These are phyloP conservation scores for Tragelaphus imberbis DNA, from an alignment of 2,113 vertebrate species.

Conservation along the genomic window DNA sequence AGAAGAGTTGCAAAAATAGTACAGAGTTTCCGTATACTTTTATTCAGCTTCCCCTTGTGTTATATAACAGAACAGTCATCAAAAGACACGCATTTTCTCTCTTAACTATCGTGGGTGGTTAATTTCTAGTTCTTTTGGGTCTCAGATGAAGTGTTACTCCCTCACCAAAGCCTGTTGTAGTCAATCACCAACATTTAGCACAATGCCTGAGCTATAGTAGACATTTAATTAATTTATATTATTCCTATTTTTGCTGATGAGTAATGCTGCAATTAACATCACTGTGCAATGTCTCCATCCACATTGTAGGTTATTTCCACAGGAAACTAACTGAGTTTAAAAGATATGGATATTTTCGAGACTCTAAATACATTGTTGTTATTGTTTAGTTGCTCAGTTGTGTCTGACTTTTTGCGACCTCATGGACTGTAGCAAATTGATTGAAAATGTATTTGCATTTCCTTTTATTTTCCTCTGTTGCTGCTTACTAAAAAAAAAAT, in stretches of 20 bases:
- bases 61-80: neutral
- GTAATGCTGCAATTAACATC: neutral
- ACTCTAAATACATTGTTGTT: neutral
- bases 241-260: neutral
- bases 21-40: neutral
- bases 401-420: neutral
- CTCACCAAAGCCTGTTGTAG: neutral
- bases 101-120: neutral
- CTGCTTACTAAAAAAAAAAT: constrained; percentile 19
- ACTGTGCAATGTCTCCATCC: neutral
- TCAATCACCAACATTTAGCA: neutral
- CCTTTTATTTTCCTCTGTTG: neutral
- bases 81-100: neutral
- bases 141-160: neutral
- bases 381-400: neutral
- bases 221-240: neutral
- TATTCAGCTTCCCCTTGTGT: neutral
- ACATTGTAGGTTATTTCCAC: neutral
- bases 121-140: neutral
- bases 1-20: neutral
- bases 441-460: neutral
- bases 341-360: neutral
- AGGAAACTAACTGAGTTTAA: neutral
- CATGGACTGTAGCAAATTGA: neutral
- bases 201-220: neutral